Base-by-base conservation (phyloP, 1,140 invertebrate species). In the Tribolium madens region DNA sequence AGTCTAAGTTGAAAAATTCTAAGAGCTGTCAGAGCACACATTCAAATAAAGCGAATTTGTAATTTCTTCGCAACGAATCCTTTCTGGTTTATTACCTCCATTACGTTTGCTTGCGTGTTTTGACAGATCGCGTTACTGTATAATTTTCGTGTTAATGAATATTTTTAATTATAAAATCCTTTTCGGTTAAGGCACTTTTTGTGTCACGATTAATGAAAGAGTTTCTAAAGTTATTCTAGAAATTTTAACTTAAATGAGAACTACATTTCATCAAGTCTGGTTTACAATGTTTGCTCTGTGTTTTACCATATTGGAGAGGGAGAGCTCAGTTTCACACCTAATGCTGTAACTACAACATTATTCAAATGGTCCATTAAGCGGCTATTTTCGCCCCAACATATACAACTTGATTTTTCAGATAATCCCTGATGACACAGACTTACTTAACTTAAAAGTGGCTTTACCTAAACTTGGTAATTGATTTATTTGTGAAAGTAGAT, bases 241-340 rank as follows among this genome's bases (percentile, higher is more conserved):
- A 64, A 60, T 12, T 60, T 3, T 9, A 64, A 64, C 57, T 64
- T 64, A n/a, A 5, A 1, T 31, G n/a, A 31, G n/a, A 64, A 33
- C 12, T 64, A 64, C 21, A 33, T 64, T 64, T 64, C 57, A 64
- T 64, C 57, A 64, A 36, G 57, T 64, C 14, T 33, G 57, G 57
- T 33, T 64, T 64, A 26, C 26, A 12, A 33, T 64, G 31, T 57
- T 64, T 64, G 10, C 10, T 33, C 26, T 33, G 57, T 64, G 57
- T 64, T 64, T 64, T 9, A 64, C 57, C 57, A 64, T 4, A 64
- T 33, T 64, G 31, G 9, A 64, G 21, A 64, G 57, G 13, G 57
- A 64, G 52, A 60, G 26, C 14, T 60, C 9, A 26, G 53, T 60
- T 60, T 60, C 53, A 60, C 53, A 21, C 53, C 13, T 60, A 60